Evolutionary conservation across 2,113 vertebrate species (phyloP).

Genomic region (Oryzias curvinotus): DNA sequence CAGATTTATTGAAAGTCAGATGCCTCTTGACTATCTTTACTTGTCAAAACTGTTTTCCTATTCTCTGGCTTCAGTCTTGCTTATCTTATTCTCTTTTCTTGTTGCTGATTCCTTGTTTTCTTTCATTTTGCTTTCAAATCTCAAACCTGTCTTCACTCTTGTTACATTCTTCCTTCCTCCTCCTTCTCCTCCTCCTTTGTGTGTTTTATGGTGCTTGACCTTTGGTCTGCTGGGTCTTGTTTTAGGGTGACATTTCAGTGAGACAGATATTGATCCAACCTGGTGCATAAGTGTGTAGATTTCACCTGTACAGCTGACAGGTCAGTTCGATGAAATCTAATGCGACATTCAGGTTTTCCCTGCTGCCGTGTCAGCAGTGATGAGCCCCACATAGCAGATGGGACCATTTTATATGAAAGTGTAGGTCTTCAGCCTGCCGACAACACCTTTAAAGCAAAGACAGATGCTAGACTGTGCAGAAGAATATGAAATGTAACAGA

Average conservation of each 20-base stretch:
- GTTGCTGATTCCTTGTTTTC: neutral
- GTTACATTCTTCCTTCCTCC: neutral
- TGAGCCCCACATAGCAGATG: conserved; percentile 10
- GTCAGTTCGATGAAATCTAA: conserved; percentile 63
- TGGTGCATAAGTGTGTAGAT: conserved; percentile 53
- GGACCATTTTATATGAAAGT: conserved; percentile 6
- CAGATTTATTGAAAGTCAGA: conserved; percentile 20
- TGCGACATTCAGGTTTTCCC: conserved; percentile 37
- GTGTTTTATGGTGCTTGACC: neutral
- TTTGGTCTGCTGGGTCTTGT: conserved; percentile 19
- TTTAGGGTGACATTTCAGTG: conserved; percentile 44
- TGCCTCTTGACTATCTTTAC: conserved; percentile 16
- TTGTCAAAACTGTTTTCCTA: conserved; percentile 1
- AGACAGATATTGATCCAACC: conserved; percentile 45
- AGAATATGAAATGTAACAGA: too few species aligned
- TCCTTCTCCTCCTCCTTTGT: neutral
- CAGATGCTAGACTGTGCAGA: too few species aligned
- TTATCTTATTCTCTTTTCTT: neutral
- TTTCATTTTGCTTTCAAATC: neutral
- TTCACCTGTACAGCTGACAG: conserved; percentile 62
- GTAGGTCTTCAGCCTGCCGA: too few species aligned
- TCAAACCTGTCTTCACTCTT: neutral
- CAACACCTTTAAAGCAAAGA: too few species aligned
- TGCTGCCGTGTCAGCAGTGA: conserved; percentile 39
- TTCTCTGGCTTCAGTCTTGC: neutral